Conservation (phyloP, 2,888 invertebrate species). For the Ceratothoa steindachneri region DNA sequence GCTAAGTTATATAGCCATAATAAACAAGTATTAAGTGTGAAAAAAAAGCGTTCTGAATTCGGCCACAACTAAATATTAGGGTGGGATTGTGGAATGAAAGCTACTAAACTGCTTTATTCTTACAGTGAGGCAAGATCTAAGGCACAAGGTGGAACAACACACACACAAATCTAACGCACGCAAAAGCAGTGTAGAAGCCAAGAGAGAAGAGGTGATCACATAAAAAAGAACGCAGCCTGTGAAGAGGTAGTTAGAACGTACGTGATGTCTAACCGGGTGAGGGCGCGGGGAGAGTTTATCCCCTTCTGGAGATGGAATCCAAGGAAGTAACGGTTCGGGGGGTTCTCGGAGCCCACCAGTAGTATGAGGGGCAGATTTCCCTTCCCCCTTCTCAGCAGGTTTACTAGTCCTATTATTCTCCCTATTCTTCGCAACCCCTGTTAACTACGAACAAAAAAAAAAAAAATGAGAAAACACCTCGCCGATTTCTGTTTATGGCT, state of each 20-base stretch:
- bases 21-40: too few relatives aligned
- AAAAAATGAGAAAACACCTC: neutral
- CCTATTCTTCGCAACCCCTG: constrained; percentile 42
- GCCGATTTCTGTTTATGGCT: too few relatives aligned
- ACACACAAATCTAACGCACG: too few relatives aligned
- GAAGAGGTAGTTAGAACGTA: constrained; percentile 46
- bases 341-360: neutral
- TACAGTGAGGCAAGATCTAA: too few relatives aligned
- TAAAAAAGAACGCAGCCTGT: constrained; percentile 22
- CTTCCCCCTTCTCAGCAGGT: constrained; percentile 15
- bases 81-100: too few relatives aligned
- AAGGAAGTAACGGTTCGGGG: constrained; percentile 28
- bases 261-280: constrained; percentile 45
- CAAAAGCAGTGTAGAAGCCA: neutral
- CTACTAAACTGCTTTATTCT: too few relatives aligned
- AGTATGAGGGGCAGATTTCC: constrained; percentile 17
- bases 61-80: too few relatives aligned
- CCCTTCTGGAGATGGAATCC: constrained; percentile 40
- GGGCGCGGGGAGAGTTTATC: constrained; percentile 35
- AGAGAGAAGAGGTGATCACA: neutral
- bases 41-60: too few relatives aligned
- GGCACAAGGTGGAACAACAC: too few relatives aligned
- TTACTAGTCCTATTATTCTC: neutral
- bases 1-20: too few relatives aligned
- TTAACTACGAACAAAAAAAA: constrained; percentile 35